Evolutionary conservation across 2,888 invertebrate species (phyloP).

Genomic region (Nineta flava): DNA sequence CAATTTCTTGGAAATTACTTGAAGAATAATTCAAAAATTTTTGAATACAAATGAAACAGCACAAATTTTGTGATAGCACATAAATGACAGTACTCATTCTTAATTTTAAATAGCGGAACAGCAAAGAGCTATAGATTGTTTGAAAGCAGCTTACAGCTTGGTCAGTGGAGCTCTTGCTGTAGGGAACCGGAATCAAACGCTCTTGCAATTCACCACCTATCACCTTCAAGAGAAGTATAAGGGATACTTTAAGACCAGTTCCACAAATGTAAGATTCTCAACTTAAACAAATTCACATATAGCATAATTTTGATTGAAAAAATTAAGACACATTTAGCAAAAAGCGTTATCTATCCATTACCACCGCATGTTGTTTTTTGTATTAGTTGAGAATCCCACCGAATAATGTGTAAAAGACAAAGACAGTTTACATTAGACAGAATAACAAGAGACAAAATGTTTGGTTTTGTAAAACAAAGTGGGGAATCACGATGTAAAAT

Average conservation of each 20-base stretch:
- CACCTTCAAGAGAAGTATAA: conserved; percentile 79
- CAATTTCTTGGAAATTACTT: not conserved
- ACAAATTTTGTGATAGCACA: not conserved
- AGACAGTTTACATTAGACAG: not conserved
- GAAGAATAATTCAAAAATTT: not conserved
- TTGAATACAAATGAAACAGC: not conserved
- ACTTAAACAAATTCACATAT: not conserved
- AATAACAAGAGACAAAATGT: not conserved
- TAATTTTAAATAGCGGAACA: conserved; percentile 16
- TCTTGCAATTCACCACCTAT: conserved; percentile 99
- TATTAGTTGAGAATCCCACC: not conserved
- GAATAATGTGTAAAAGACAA: not conserved
- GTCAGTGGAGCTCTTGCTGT: conserved; percentile 99
- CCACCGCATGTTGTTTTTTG: not conserved
- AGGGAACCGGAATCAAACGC: conserved; percentile 98
- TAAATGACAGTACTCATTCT: not conserved
- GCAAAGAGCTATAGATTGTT: conserved; percentile 33
- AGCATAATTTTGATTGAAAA: too few species aligned
- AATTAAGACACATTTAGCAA: not conserved
- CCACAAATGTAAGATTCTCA: conserved; percentile 21
- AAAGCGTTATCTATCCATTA: not conserved
- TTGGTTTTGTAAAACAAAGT: not conserved
- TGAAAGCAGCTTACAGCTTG: conserved; percentile 95
- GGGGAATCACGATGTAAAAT: not conserved
- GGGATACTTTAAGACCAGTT: conserved; percentile 59